Evolutionary conservation across 2,888 invertebrate genomes (phyloP), one percentile per base, ranked within the genome.

Genomic region (Encarsia formosa): DNA sequence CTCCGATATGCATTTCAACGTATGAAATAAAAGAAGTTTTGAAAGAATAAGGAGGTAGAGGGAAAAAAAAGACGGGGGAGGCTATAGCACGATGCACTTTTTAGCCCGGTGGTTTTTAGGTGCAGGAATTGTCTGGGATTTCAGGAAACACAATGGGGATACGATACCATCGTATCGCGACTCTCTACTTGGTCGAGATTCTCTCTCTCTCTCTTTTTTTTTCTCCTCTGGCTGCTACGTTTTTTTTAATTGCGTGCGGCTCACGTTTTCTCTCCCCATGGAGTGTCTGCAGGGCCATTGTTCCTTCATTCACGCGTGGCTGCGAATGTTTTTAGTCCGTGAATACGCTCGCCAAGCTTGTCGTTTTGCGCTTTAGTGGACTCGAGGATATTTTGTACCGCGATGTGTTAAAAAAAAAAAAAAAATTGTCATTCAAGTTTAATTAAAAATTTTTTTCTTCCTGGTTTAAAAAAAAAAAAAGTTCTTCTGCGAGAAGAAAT

Each of bases 101-200:
- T 34, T 35, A 23, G 6, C 35, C 19, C 19, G 49, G 15, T 42
- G 41, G 16, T 35, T n/a, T 35, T 40, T 15, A 24, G 20, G 16
- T n/a, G n/a, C 38, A 43, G 44, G 43, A 43, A 43, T 42, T 22
- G 49, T 49, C 35, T 29, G 29, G 42, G 37, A 49, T 49, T 38
- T 38, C 43, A 49, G 37, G 49, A 49, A 49, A 37, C 31, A 43
- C 43, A 43, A 49, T 49, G 49, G 43, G 9, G 13, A 29, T 43
- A 37, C 37, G 43, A 49, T 49, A 37, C 13, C 37, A 43, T 37
- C 48, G 20, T 40, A 41, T 48, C 43, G 37, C 43, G 43, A 49
- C 23, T 43, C 49, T 38, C 38, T 37, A 20, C 16, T 22, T 29
- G 43, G n/a, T 29, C 18, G 20, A 15, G 15, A 22, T 16, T 31